Conservation (phyloP, 2,113 vertebrate species). For the Vicugna pacos region DNA sequence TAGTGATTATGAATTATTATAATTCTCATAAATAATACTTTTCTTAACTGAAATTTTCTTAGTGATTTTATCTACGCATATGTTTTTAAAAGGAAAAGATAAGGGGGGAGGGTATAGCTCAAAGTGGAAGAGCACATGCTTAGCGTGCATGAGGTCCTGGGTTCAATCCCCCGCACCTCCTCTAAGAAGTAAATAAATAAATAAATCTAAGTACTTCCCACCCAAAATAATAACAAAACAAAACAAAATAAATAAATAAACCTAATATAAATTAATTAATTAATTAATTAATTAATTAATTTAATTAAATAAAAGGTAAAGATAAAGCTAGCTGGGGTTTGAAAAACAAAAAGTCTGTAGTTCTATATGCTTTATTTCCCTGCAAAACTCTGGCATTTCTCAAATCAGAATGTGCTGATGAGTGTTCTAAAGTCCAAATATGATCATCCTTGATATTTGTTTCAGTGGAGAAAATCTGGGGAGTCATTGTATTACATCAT, state of each 20-base stretch:
- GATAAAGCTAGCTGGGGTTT: background rate
- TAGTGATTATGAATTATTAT: background rate
- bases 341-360: background rate
- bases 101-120: background rate
- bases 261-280: no score
- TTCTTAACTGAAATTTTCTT: background rate
- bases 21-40: conserved; percentile 35
- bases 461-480: background rate
- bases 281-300: no score
- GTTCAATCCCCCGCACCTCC: no score
- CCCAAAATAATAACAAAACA: no score
- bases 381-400: background rate
- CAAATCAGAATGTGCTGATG: background rate
- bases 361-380: background rate
- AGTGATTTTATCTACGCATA: background rate
- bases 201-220: no score
- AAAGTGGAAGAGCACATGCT: no score
- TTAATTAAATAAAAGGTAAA: conserved; percentile 44
- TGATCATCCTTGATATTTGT: background rate
- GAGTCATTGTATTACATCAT: background rate
- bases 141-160: no score
- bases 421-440: background rate
- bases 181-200: no score
- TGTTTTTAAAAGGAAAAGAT: conserved; percentile 30
- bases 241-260: no score